Evolutionary conservation across 2,113 vertebrate genomes (phyloP), one percentile per base, ranked within the genome.

Genomic region (Paraplagusia blochii): DNA sequence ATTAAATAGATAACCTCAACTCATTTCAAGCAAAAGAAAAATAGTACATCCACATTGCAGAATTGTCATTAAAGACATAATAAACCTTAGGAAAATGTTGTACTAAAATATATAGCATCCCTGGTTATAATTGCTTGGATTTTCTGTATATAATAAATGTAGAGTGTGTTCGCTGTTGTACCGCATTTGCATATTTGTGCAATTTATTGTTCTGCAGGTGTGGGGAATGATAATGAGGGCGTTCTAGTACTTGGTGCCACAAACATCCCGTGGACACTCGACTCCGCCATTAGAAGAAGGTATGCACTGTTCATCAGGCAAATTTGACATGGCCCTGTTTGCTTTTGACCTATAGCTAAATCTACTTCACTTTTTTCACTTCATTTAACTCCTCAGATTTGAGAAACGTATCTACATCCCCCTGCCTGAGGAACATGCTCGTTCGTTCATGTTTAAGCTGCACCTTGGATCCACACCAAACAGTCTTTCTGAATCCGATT

Each of bases 331-430:
- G 52, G 8, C 22, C 40, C 2, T 16, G 43, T 15, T 45, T 11
- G 16, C 13, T 40, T 9, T 38, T 49, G 3, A 58, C 19, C 12
- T 48, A 49, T 0, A 22, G 15, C 63, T 84, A 19, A 79, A 35
- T 58, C 63, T 44, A 14, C 33, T 53, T 33, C 4, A 2, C 49
- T 66, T 58, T 15, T 13, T 36, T 51, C 60, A 47, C 12, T 40
- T 72, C 64, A 98, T 58, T 15, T 13, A 36, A 52, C 60, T 45
- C 12, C 12, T 72, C 64, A 98, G 96, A 84, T 98, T 99, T 90
- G 97, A 98, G 88, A 99, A 99, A 63, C 92, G 95, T 43, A 98
- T 99, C 87, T 98, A 95, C 82, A 99, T 99, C 81, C 94, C 96
- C 15, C 89, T 99, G 78, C 96, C 97, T 2, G 97, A 99, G 74